Evolutionary conservation across 2,888 invertebrate genomes (phyloP).

Genomic region (Rosalia funebris): DNA sequence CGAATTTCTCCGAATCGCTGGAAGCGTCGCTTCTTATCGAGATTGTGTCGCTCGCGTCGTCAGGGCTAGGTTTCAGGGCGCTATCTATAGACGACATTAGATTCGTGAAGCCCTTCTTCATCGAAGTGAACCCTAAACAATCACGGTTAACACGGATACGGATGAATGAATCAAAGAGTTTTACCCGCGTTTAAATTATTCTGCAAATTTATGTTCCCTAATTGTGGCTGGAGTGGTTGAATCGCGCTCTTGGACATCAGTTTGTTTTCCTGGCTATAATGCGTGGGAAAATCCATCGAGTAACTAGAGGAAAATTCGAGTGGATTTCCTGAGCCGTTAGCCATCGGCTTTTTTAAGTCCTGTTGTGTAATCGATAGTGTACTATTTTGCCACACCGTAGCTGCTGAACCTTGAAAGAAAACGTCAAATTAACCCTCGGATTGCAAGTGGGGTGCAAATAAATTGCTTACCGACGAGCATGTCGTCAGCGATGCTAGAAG

Average conservation of each 20-base stretch:
- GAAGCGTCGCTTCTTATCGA: constrained; percentile 85
- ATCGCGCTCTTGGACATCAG: constrained; percentile 25
- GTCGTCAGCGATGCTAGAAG: constrained; percentile 85
- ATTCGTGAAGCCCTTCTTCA: constrained; percentile 85
- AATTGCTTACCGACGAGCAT: constrained; percentile 60
- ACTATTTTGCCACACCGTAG: constrained; percentile 56
- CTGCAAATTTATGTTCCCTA: constrained; percentile 46
- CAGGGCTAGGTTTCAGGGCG: constrained; percentile 77
- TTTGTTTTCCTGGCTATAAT: constrained; percentile 32
- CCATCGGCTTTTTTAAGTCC: constrained; percentile 39
- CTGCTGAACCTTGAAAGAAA: constrained; percentile 50
- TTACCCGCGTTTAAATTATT: constrained; percentile 68
- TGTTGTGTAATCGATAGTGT: constrained; percentile 49
- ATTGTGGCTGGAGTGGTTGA: constrained; percentile 35
- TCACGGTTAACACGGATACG: no score
- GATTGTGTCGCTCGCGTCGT: constrained; percentile 79
- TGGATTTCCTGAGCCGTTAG: constrained; percentile 44
- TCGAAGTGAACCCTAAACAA: constrained; percentile 75
- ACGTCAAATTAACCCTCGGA: neutral
- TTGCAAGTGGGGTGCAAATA: neutral
- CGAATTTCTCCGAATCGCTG: constrained; percentile 88
- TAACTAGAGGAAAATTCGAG: constrained; percentile 42
- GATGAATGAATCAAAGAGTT: neutral
- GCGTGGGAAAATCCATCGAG: constrained; percentile 43
- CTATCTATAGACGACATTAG: constrained; percentile 87